Conservation (phyloP, 37 sponge, comb jelly and placozoan genomes). For the Eunapius fragilis region DNA sequence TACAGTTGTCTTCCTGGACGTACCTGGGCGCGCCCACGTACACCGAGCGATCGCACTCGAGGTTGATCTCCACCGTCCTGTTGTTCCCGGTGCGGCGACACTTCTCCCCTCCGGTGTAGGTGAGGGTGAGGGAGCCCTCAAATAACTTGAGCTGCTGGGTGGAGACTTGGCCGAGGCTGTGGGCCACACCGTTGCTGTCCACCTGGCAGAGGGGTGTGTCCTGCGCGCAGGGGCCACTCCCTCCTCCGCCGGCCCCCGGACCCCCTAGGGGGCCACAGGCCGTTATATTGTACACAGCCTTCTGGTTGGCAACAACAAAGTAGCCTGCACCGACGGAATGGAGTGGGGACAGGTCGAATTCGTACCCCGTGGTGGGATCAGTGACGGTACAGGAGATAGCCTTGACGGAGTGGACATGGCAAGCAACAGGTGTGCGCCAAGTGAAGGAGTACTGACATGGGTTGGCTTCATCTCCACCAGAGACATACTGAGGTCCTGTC, state of each 20-base stretch:
- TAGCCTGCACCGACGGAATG: neutral
- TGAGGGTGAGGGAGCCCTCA: constrained; percentile 45
- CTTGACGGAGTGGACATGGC: constrained; percentile 30
- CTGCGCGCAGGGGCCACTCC: too few relatives aligned
- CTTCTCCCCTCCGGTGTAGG: constrained; percentile 35
- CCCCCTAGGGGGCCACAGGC: constrained; percentile 10
- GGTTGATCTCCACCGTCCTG: constrained; percentile 43
- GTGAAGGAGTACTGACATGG: constrained; percentile 58
- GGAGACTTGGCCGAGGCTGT: constrained; percentile 5
- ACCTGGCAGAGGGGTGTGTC: constrained; percentile 51
- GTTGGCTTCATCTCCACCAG: constrained; percentile 50
- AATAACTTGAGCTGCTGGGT: constrained; percentile 28
- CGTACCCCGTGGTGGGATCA: constrained; percentile 17
- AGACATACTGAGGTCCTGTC: constrained; percentile 37
- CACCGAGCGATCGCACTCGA: constrained; percentile 56
- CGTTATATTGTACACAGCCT: constrained; percentile 9
- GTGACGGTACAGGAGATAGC: constrained; percentile 36
- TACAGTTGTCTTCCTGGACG: constrained; percentile 57
- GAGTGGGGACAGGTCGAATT: constrained; percentile 58
- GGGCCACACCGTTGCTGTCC: neutral
- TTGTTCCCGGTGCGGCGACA: constrained; percentile 21
- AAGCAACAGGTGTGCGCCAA: constrained; percentile 67
- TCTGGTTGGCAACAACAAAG: neutral
- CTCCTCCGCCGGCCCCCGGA: too few relatives aligned
- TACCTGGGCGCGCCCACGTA: constrained; percentile 23